These are phyloP conservation scores for Hesperia comma DNA, from an alignment of 2,888 invertebrate genomes.

Conservation along the genomic window DNA sequence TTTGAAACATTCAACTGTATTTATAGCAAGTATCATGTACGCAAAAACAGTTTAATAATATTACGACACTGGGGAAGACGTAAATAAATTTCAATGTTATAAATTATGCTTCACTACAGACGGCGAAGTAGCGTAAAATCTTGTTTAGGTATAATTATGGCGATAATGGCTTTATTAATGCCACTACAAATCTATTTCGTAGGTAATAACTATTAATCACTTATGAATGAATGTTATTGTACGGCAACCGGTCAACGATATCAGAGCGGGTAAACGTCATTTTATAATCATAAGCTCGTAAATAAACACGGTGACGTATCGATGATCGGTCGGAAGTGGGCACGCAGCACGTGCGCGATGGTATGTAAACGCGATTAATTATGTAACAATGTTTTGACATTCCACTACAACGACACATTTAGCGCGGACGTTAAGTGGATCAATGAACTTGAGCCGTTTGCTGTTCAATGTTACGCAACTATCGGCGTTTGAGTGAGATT, in stretches of 20 bases:
- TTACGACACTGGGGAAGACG: conserved; percentile 43
- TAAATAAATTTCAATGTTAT: conserved; percentile 56
- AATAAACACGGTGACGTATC: conserved; percentile 79
- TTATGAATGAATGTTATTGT: conserved; percentile 78
- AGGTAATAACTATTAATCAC: conserved; percentile 79
- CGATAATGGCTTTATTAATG: conserved; percentile 75
- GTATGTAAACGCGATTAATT: conserved; percentile 71
- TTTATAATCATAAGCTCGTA: conserved; percentile 82
- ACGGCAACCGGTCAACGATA: conserved; percentile 77
- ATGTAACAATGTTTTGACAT: conserved; percentile 82
- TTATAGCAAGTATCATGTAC: background rate
- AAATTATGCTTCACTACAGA: conserved; percentile 73
- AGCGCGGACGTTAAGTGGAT: conserved; percentile 81
- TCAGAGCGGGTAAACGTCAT: conserved; percentile 79
- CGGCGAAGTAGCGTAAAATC: conserved; percentile 73
- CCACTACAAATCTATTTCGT: conserved; percentile 78
- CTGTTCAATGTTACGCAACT: conserved; percentile 74
- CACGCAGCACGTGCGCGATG: conserved; percentile 59
- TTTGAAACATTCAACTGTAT: background rate
- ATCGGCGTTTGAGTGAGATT: conserved; percentile 83
- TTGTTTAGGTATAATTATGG: conserved; percentile 79
- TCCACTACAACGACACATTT: conserved; percentile 80
- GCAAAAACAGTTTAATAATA: conserved; percentile 20
- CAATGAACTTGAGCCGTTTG: conserved; percentile 83
- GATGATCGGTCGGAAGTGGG: conserved; percentile 62